A percentile compares a stretch with the other conserved stretches of the same genome.
Conservation (phyloP, 2,888 invertebrate species). For the Cosmia trapezina region DNA sequence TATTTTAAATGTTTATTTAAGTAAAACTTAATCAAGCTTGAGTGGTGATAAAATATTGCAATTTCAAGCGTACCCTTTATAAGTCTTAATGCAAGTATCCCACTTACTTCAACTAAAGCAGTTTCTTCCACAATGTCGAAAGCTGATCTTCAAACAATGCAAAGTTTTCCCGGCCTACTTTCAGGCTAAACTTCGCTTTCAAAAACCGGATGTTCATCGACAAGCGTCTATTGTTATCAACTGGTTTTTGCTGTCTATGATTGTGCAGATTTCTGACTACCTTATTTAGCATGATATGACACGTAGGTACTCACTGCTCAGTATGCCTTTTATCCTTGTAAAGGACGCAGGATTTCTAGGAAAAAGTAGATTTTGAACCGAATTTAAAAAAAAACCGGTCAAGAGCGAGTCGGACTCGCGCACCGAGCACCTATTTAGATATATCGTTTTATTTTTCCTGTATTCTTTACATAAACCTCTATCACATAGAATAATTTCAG, state of each 20-base stretch:
- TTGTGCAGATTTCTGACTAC: background rate
- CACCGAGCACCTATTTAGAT: too few relatives aligned
- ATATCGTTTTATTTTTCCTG: too few relatives aligned
- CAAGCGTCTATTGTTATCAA: slow-evolving; percentile 18
- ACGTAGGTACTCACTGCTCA: background rate
- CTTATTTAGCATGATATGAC: background rate
- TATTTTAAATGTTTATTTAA: background rate
- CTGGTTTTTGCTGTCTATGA: slow-evolving; percentile 14
- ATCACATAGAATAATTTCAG: too few relatives aligned
- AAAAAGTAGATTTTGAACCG: background rate
- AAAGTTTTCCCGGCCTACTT: slow-evolving; percentile 35
- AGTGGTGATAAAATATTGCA: background rate
- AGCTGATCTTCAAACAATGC: slow-evolving; percentile 28
- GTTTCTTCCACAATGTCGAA: slow-evolving; percentile 18
- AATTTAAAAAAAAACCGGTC: too few relatives aligned
- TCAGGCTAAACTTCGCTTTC: slow-evolving; percentile 9
- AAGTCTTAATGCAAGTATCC: background rate
- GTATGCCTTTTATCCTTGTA: background rate
- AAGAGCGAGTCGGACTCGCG: too few relatives aligned
- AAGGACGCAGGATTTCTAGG: background rate
- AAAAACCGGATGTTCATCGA: slow-evolving; percentile 17
- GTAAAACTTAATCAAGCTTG: background rate
- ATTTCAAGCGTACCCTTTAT: background rate
- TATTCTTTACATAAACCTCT: too few relatives aligned
- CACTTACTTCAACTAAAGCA: background rate